Base-by-base conservation (phyloP, 2,797 vertebrate genomes). In the Notolepis coatsorum region DNA sequence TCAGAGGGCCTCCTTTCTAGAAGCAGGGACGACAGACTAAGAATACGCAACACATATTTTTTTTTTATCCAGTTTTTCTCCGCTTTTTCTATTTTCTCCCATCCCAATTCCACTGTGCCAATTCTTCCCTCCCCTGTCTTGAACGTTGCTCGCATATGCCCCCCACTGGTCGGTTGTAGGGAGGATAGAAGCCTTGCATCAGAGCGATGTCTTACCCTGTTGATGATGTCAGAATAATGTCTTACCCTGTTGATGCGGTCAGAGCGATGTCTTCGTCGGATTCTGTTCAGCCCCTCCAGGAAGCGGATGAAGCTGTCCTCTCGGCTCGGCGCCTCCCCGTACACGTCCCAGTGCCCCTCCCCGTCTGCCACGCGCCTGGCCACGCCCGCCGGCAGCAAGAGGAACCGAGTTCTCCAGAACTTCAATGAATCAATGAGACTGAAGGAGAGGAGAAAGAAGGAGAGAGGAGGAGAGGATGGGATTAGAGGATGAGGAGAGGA, bases 371-470 rank as follows among this genome's bases (percentile, higher is more conserved):
- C 95, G n/a, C 96, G 94, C 27, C 96, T 94, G 0, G 97, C 96
- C 12, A 95, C 96, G 1, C 95, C 95, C 7, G 96, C 96, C 0
- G 98, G 98, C 53, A 99, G 88, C 59, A 99, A 88, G 48, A 99
- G 91, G 84, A 99, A 99, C 12, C 98, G 95, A 0, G 97, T 99
- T 65, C 98, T 91, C 98, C 98, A 99, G 85, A 99, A 99, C 80
- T 99, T 99, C 65, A 99, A 90, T 0, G 98, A 99, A 70, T 99
- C 97, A 0, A 99, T 99, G 24, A 99, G 90, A 78, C 98, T 99
- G 53, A 4, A 13, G 31, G 42, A 33, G 2, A 28, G 25, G 23
- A 33, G 12, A 9, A 3, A 1, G 42, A 21, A 31, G 39, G 13
- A 10, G 1, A 6, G 6, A 5, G 7, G 7, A 2, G n/a, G n/a